Evolutionary conservation across 2,797 vertebrate species (phyloP), one percentile per base, ranked within the genome.

Genomic region (Aselliscus stoliczkanus): DNA sequence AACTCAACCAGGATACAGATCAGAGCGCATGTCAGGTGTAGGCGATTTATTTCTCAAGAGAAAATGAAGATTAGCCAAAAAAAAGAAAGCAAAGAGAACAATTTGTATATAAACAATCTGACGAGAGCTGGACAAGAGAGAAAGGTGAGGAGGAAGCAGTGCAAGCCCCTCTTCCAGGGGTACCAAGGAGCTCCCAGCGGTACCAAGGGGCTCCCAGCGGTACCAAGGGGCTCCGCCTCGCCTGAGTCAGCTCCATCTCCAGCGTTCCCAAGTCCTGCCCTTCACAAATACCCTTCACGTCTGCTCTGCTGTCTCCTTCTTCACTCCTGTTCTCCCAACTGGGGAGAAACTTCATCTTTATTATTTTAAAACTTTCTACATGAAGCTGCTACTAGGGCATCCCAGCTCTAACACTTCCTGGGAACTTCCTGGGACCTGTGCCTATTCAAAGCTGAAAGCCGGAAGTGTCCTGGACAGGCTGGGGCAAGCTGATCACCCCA

Each of bases 101-200:
- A 56, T 31, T 15, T 39, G 17, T 64, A 75, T 56, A n/a, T 47
- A 50, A 76, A 47, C 44, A 17, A 5, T 83, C 58, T 34, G 34
- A 58, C 67, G 37, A 76, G 44, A 67, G 52, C 65, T 20, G 23
- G 25, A 15, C 10, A 75, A 47, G 39, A 56, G 1, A 14, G 31
- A 17, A 50, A 56, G 54, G 3, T 52, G 52, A 25, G 31, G 64
- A 34, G 27, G 14, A 54, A 4, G 58, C 3, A 37, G 54, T 1
- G 12, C 31, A 14, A 39, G 21, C 5, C 12, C 7, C 1, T 4
- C 21, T 17, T 15, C 6, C 31, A 12, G 29, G 0, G 11, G 34
- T 11, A 14, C 39, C 2, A 2, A n/a, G 21, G 12, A 4, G 0
- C 17, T 7, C 3, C 2, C n/a, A n/a, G n/a, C 0, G 11, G 34